Base-by-base conservation (phyloP, 2,888 invertebrate species). In the Ophioninae sp. region DNA sequence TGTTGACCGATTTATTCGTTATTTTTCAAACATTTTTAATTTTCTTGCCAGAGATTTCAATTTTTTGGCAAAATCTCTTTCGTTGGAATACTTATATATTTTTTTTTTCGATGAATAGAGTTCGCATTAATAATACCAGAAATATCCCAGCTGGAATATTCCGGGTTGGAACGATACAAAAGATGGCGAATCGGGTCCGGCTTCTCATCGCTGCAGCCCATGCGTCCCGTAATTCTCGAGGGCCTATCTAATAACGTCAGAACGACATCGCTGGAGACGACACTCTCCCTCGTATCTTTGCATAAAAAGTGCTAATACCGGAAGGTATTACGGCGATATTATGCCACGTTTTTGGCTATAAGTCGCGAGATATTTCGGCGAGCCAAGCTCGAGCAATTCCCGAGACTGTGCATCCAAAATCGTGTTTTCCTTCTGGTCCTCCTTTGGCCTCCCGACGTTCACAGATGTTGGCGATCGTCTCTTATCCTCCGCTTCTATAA, bases 261-360 rank as follows among this genome's bases (percentile, higher is more conserved):
- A 62, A 79, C 67, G 79, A 79, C 73, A 79, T 50, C 67, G 50
- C 57, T 20, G 57, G 6, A 57, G 67, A 61, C 67, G 50, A 21
- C 23, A 39, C 23, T 20, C 44, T 64, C 39, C n/a, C 64, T 70
- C 56, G 70, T 74, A 69, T 82, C 56, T 86, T 91, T 91, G 89
- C 89, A 90, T 91, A 91, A 92, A 92, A 92, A 86, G 89, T 78
- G 90, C 88, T 91, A 91, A 92, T 92, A 92, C 91, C 90, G 88
- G 89, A 87, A 88, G 88, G 87, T 88, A 88, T 90, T 90, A 92
- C 90, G 90, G 87, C 87, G 78, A 85, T 89, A 91, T 92, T 92
- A 92, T 91, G 88, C 91, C 88, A 85, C 85, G 78, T 74, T 82
- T 86, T 84, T 85, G 86, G 78, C 86, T 79, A 89, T 89, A 90